Percentiles rank a stretch among this genome's conserved stretches.
Conservation (phyloP, 2,113 vertebrate genomes). For the Arvicanthis niloticus region DNA sequence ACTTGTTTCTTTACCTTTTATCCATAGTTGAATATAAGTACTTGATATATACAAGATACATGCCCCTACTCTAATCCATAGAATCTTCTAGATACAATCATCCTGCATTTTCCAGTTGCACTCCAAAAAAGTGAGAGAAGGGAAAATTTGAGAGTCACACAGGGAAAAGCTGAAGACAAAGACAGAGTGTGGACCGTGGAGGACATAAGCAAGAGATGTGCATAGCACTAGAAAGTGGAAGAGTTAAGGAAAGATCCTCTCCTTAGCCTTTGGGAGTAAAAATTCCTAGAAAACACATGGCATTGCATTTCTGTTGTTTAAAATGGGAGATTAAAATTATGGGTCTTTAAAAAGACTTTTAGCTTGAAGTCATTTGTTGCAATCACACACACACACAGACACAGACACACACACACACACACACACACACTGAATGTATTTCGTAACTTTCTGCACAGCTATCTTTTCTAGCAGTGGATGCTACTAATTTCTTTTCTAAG, state of each 20-base stretch:
- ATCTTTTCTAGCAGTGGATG: background rate
- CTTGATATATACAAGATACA: background rate
- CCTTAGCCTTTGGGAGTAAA: background rate
- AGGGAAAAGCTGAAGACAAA: background rate
- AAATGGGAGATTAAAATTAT: background rate
- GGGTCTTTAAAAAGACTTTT: background rate
- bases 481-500: background rate
- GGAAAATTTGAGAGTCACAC: background rate
- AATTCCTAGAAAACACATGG: background rate
- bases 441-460: accelerated
- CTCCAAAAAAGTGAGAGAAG: background rate
- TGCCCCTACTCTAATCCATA: background rate
- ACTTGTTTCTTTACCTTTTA: background rate
- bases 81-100: background rate
- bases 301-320: background rate
- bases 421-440: background rate
- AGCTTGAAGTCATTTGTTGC: background rate
- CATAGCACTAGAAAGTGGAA: background rate
- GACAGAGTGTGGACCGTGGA: background rate
- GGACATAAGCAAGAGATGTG: background rate
- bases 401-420: background rate
- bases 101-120: background rate
- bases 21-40: background rate
- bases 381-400: background rate
- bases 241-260: background rate